These are phyloP conservation scores for Myanophis thanlyinensis DNA, from an alignment of 2,113 vertebrate species.

Conservation along the genomic window DNA sequence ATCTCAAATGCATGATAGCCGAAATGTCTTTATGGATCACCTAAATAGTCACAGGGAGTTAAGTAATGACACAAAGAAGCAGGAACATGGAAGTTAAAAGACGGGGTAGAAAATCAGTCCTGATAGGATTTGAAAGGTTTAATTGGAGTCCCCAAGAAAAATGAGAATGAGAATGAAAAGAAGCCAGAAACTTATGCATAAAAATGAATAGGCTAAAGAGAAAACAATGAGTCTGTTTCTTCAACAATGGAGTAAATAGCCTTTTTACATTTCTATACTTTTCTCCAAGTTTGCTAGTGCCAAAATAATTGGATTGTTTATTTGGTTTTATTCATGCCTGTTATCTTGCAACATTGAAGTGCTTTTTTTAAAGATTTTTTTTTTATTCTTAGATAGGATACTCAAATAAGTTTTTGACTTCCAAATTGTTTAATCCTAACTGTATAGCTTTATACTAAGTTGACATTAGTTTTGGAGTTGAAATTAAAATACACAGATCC, in stretches of 20 bases:
- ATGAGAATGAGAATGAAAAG: rapidly evolving
- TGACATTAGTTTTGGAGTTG: neutral
- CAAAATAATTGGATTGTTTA: slow-evolving; percentile 29
- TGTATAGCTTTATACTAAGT: neutral
- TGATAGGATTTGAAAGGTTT: neutral
- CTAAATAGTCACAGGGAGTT: slow-evolving; percentile 20
- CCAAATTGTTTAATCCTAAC: neutral
- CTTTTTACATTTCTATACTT: neutral
- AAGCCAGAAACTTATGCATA: slow-evolving; percentile 14
- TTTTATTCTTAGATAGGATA: neutral
- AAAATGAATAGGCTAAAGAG: neutral
- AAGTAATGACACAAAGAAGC: slow-evolving; percentile 14
- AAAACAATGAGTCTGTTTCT: slow-evolving; percentile 1
- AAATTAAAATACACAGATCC: neutral
- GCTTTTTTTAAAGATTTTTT: neutral
- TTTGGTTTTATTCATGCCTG: slow-evolving; percentile 1
- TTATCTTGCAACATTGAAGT: slow-evolving; percentile 11
- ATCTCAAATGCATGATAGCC: slow-evolving; percentile 28
- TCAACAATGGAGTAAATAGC: neutral
- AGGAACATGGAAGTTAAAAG: slow-evolving; percentile 18
- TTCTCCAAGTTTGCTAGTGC: slow-evolving; percentile 27
- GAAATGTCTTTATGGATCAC: slow-evolving; percentile 21
- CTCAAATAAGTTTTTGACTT: neutral
- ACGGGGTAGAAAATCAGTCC: slow-evolving; percentile 19
- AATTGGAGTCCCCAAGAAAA: slow-evolving; percentile 12